Evolutionary conservation across 2,797 vertebrate species (phyloP), one percentile per base, ranked within the genome.

Genomic region (Antrozous pallidus): DNA sequence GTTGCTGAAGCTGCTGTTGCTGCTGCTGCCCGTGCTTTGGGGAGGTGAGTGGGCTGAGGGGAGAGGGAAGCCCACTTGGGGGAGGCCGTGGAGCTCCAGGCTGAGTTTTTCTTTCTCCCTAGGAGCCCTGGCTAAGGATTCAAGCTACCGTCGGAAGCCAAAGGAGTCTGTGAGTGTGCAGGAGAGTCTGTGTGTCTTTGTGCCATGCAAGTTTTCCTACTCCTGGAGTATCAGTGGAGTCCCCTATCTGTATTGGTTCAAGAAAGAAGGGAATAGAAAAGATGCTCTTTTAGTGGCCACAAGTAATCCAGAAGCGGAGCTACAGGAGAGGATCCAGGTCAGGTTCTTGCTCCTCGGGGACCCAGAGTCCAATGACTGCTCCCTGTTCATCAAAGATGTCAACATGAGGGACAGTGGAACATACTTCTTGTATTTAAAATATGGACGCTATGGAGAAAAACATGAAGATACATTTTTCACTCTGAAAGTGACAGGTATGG

Each of bases 361-460:
- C 17, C 31, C 6, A 1, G 0, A 5, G 1, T 1, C 4, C 18
- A 2, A 40, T 6, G 3, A 84, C 33, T 93, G 94, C 18, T 94
- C 92, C 31, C 56, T 97, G 71, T 24, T 36, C 90, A 97, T 97
- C 90, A 45, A 3, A 12, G 22, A 95, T 1, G 67, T n/a, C 89
- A 18, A 1, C 1, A 0, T 0, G 4, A 6, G 11, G 13, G 93
- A 95, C 26, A 33, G 3, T 1, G 95, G 91, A 22, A 9, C 0
- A 0, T 95, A 96, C 51, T 80, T 16, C 28, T 13, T 90, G 10
- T 1, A 3, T 12, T 0, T 17, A 1, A 4, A 54, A 6, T 3
- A 1, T 8, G 0, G 0, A 8, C 18, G 56, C 0, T 0, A 0
- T 4, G 10, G 3, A 8, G 0, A 58, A 11, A 18, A 5, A 1